Base-by-base conservation (phyloP, 2,888 invertebrate species). In the Diplolepis rosae region DNA sequence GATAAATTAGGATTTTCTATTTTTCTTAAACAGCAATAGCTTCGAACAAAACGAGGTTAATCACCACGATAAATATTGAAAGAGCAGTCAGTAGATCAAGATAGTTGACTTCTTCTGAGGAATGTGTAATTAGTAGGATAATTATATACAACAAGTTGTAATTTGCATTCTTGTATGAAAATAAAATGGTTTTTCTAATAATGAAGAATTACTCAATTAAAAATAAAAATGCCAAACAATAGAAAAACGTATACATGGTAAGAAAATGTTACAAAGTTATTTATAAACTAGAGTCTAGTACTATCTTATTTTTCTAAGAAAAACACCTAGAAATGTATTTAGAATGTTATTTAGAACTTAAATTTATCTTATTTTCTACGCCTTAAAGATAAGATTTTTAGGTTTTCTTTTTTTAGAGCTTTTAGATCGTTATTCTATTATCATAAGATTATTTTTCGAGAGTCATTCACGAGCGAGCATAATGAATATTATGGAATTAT, bases 391-490 rank as follows among this genome's bases (percentile, higher is more conserved):
- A 45, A 18, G 6, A 18, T 45, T 18, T 45, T 45, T 45, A 45
- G n/a, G 7, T 18, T 18, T 45, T n/a, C 6, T 45, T 15, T 2
- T 6, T 7, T 18, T n/a, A n/a, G n/a, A n/a, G n/a, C n/a, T n/a
- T n/a, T n/a, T n/a, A n/a, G n/a, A n/a, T n/a, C 9, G 18, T 18
- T 45, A 9, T 7, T 45, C 45, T 15, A 22, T 22, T 9, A 13
- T 22, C 5, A 11, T 35, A 24, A 61, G 13, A 61, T 27, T 61
- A 7, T 39, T 22, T 13, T 61, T 61, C n/a, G 24, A 61, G 56
- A 61, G 56, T 61, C 56, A 24, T 61, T 61, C 39, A 61, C 35
- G 56, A 61, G 56, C 35, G 56, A 61, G 56, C 35, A 35, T 35
- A 61, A 61, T 24, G 13, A 35, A 4, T 32, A 22, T 24, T 13